Conservation (phyloP, 2,113 vertebrate species). For the Lichenostomus cassidix region DNA sequence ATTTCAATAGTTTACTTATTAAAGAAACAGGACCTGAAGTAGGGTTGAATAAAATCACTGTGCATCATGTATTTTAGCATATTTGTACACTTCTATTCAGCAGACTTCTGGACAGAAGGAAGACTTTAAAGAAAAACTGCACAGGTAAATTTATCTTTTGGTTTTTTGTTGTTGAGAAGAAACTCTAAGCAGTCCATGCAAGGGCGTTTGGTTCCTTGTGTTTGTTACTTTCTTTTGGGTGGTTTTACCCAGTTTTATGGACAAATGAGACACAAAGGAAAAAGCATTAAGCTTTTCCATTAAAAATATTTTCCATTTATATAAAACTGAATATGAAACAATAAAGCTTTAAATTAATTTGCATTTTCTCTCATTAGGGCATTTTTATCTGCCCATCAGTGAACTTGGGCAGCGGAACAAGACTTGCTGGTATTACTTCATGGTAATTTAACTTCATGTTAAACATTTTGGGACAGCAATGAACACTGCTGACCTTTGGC, state of each 20-base stretch:
- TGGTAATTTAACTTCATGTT: not conserved
- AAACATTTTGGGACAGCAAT: not conserved
- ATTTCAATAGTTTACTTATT: not conserved
- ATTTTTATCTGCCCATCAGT: not conserved
- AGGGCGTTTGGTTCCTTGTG: rapidly evolving
- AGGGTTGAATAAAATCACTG: not conserved
- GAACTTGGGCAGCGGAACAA: not conserved
- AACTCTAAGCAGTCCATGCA: not conserved
- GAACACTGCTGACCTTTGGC: not conserved
- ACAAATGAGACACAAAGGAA: not conserved
- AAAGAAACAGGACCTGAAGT: not conserved
- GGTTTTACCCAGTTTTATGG: not conserved
- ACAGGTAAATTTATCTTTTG: not conserved
- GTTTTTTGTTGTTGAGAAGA: not conserved
- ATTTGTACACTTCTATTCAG: not conserved
- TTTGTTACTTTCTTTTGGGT: not conserved
- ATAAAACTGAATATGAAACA: not conserved
- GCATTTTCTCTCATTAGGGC: not conserved
- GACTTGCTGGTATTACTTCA: not conserved
- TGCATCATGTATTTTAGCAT: not conserved
- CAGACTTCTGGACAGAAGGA: not conserved
- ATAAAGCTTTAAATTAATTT: not conserved
- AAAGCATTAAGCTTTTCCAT: not conserved
- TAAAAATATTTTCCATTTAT: not conserved
- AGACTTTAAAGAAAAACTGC: not conserved